Evolutionary conservation across 23 tunicate species (phyloP), one percentile per base, ranked within the genome.

Genomic region (Oikopleura albicans): DNA sequence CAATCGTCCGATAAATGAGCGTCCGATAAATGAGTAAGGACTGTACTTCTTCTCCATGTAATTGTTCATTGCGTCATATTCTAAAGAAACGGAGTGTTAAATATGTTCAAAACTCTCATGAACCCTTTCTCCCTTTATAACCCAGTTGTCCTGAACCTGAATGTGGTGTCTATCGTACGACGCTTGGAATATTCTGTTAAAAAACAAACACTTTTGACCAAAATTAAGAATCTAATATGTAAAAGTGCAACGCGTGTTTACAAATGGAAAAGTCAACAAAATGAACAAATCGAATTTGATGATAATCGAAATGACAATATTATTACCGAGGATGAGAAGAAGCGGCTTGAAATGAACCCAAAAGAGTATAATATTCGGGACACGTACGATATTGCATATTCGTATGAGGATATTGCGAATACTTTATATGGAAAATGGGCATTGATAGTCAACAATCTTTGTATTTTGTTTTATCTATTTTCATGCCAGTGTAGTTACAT

Each of bases 401-500:
- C 79, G 4, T 71, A 71, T 29, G 79, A 71, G 35, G 79, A 71
- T 31, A 71, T 71, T 12, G 79, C 79, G 37, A 12, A 29, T 71
- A 29, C 31, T 31, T 29, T 71, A 12, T 71, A 22, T 29, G 79
- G 79, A 71, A 71, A 71, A 29, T 12, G 35, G 35, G 33, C 4
- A 4, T 37, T 71, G 34, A 71, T 71, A 2, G 35, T 31, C 4
- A 71, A 71, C 79, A 71, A 71, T 71, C 2, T 71, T 27, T 71
- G 79, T 37, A 71, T 71, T 37, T 31, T 71, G 79, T 71, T 71
- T 29, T 71, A 71, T 37, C 79, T 71, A 2, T 71, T 71, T 29
- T 71, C 79, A 16, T 71, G 79, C 79, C 28, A 22, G 28, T 71
- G 79, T 37, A 12, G 34, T 71, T 71, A 71, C 37, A 71, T 71